Evolutionary conservation across 2,888 invertebrate genomes (phyloP).

Genomic region (Drosophila anomelani): DNA sequence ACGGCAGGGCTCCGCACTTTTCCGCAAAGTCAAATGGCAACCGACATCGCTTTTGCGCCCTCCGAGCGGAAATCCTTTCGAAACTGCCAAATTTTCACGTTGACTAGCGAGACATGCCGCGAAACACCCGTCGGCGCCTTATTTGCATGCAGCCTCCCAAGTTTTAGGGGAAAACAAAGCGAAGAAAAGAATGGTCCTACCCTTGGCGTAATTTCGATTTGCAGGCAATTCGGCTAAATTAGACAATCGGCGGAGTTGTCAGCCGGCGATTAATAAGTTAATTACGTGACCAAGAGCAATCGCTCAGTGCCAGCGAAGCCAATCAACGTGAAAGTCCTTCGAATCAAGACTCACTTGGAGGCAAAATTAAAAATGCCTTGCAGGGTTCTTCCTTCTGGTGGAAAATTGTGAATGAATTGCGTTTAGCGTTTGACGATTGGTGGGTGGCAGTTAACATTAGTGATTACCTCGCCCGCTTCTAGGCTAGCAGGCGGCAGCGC

Average conservation of each 20-base stretch:
- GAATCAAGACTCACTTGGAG: conserved; percentile 64
- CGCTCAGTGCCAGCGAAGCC: conserved; percentile 48
- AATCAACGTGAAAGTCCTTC: conserved; percentile 71
- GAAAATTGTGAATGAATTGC: conserved; percentile 69
- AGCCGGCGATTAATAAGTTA: conserved; percentile 71
- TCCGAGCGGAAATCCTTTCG: conserved; percentile 18
- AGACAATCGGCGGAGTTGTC: conserved; percentile 42
- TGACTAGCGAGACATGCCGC: conserved; percentile 33
- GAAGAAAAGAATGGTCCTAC: conserved; percentile 3
- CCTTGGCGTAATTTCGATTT: conserved; percentile 55
- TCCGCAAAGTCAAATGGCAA: conserved; percentile 69
- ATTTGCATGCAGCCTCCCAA: conserved; percentile 48
- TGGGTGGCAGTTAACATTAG: conserved; percentile 57
- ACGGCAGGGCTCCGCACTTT: conserved; percentile 60
- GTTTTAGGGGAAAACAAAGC: neutral
- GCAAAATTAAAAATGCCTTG: conserved; percentile 72
- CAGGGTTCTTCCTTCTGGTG: conserved; percentile 34
- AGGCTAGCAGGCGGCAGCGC: conserved; percentile 28
- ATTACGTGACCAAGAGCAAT: conserved; percentile 68
- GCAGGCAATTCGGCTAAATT: conserved; percentile 71
- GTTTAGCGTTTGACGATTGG: conserved; percentile 60
- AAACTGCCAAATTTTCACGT: conserved; percentile 66
- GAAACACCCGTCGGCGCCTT: conserved; percentile 20
- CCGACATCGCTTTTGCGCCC: conserved; percentile 10
- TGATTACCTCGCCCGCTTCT: conserved; percentile 26